Evolutionary conservation across 2,113 vertebrate species (phyloP), one percentile per base, ranked within the genome.

Genomic region (Anseranas semipalmata): DNA sequence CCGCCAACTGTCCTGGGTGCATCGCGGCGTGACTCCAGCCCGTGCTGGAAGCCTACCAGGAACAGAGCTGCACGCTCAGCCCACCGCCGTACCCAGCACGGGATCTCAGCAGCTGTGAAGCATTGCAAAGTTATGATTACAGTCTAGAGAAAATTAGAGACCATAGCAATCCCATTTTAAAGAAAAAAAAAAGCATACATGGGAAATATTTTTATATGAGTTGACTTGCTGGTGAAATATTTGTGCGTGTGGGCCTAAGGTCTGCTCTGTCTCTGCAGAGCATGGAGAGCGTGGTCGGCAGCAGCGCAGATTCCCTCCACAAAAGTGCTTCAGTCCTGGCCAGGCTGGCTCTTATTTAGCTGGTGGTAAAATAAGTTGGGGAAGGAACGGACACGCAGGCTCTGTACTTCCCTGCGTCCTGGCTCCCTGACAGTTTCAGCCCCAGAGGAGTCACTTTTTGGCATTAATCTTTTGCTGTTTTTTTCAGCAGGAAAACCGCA

Each of bases 401-500:
- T 85, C 67, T 0, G 0, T 75, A 12, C 68, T 87, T 95, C 72
- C 55, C 74, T 35, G 30, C 33, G 53, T 62, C 78, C 94, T 96
- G 95, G 95, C 94, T 92, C 50, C 66, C 55, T 92, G 92, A 95
- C 95, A 97, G 71, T 73, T 91, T 48, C 58, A 82, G 77, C 66
- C 94, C 89, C 94, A 93, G 67, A 93, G 93, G 92, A 96, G 80
- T 50, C 62, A 45, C 70, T 92, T 90, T 77, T 91, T 93, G 92
- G 92, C 94, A 95, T 76, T 93, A 67, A 75, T 92, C 88, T 89
- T 86, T 77, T 22, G 3, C 70, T 89, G 83, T 30, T 24, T 78
- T 95, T 96, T 96, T 95, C 72, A 92, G 60, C 73, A 96, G 92
- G 79, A 96, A 96, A 96, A 84, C 93, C 95, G 2, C 93, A 93